A percentile compares a stretch with the other conserved stretches of the same genome.
Conservation (phyloP, 2,797 vertebrate species). For the Dipus sagitta region DNA sequence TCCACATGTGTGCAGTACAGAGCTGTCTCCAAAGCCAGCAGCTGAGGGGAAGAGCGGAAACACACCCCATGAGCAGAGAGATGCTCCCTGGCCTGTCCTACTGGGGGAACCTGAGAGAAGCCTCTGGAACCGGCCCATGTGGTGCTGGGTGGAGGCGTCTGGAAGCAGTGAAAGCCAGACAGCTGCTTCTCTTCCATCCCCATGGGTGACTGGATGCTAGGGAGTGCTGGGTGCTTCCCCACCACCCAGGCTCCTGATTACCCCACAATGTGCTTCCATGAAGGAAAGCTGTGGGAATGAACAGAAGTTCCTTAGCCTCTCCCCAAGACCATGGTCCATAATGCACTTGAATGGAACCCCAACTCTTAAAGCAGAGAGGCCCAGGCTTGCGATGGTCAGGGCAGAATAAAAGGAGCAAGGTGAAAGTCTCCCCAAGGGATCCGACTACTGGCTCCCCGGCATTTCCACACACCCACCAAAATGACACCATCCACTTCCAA, state of each 20-base stretch:
- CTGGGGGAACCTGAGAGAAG: not conserved
- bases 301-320: not conserved
- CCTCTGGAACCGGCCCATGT: not conserved
- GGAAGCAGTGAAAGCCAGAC: not conserved
- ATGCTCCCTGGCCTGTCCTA: not conserved
- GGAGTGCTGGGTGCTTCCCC: too few species aligned
- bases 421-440: not conserved
- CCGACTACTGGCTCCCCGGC: not conserved
- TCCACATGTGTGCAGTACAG: conserved; percentile 91
- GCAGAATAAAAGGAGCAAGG: not conserved
- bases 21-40: conserved; percentile 90
- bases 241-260: not conserved
- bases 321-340: not conserved
- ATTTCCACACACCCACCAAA: not conserved
- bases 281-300: not conserved
- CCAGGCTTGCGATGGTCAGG: not conserved
- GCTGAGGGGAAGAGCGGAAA: conserved; percentile 85
- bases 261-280: not conserved
- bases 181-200: not conserved
- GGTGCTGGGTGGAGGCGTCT: not conserved
- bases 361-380: not conserved
- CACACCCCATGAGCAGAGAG: not conserved
- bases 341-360: not conserved
- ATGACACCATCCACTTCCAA: not conserved
- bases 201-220: not conserved